Conservation (phyloP, 1,140 invertebrate genomes). For the Leptoteleia sp. region DNA sequence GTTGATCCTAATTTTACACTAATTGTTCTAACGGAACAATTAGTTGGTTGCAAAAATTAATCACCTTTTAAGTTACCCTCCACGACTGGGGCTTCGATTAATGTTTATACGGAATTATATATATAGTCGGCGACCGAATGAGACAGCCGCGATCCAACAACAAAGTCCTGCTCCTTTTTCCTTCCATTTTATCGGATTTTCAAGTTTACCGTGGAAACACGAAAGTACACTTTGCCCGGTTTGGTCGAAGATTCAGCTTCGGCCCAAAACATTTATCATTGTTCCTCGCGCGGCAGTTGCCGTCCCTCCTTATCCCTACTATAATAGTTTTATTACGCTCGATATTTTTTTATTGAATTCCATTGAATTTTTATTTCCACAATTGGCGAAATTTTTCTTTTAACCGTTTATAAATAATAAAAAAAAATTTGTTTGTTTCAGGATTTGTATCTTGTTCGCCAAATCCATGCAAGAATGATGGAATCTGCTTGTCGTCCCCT, state of each 20-base stretch:
- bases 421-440: slow-evolving; percentile 80
- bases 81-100: slow-evolving; percentile 55
- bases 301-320: too few relatives aligned
- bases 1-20: too few relatives aligned
- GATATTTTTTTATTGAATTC: too few relatives aligned
- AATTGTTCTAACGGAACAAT: too few relatives aligned
- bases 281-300: too few relatives aligned
- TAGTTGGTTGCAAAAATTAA: too few relatives aligned
- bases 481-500: slow-evolving; percentile 86
- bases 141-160: slow-evolving; percentile 22
- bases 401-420: too few relatives aligned
- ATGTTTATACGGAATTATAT: slow-evolving; percentile 49
- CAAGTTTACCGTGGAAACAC: slow-evolving; percentile 65
- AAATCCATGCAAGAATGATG: slow-evolving; percentile 92
- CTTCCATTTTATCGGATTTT: slow-evolving; percentile 59
- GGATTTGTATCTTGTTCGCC: slow-evolving; percentile 92
- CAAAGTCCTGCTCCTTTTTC: slow-evolving; percentile 35
- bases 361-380: too few relatives aligned
- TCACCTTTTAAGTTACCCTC: too few relatives aligned
- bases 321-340: too few relatives aligned
- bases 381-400: too few relatives aligned
- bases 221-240: slow-evolving; percentile 77
- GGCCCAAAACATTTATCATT: slow-evolving; percentile 1
- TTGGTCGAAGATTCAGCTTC: slow-evolving; percentile 72
- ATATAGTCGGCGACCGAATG: slow-evolving; percentile 56